Base-by-base conservation (phyloP, 2,888 invertebrate genomes). In the Galeruca laticollis region DNA sequence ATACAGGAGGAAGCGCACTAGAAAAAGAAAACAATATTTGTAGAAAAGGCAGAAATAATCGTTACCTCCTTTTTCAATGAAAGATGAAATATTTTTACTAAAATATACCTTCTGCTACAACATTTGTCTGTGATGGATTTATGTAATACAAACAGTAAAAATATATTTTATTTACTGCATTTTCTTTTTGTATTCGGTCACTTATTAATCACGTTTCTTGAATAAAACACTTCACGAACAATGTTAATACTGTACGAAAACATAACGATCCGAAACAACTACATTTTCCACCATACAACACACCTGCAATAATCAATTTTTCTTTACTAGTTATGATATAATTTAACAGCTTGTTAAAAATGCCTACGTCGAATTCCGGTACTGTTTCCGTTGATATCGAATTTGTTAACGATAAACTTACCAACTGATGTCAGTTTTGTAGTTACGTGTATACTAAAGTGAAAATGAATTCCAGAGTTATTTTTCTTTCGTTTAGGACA, bases 381-480 rank as follows among this genome's bases (percentile, higher is more conserved):
- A 49, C 9, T 31, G 40, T 66, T 70, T 70, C 70, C 70, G 70
- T 57, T 66, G 62, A 57, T 68, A 67, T 31, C 20, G 49, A 18
- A 33, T 8, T 33, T 20, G 18, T 20, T 49, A 33, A 20, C 3
- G 61, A 61, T 33, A 61, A 61, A 49, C 18, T 31, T 15, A 43
- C 35, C 11, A 59, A 56, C 10, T 8, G 10, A 37, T 37, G 10
- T 37, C 37, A 13, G 13, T 37, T 37, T 37, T 37, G 37, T 8
- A 15, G n/a, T 47, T 18, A 37, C 9, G 8, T 47, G 6, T 9
- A 47, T 47, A 47, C 47, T 47, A 18, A 47, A 18, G 9, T 47
- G 15, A 18, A 9, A 47, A 3, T 40, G n/a, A 26, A 5, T 26
- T n/a, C n/a, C n/a, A n/a, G n/a, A n/a, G n/a, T n/a, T n/a, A n/a